A percentile compares a stretch with the other conserved stretches of the same genome.
Conservation (phyloP, 2,888 invertebrate species). For the Drosophila conformis region DNA sequence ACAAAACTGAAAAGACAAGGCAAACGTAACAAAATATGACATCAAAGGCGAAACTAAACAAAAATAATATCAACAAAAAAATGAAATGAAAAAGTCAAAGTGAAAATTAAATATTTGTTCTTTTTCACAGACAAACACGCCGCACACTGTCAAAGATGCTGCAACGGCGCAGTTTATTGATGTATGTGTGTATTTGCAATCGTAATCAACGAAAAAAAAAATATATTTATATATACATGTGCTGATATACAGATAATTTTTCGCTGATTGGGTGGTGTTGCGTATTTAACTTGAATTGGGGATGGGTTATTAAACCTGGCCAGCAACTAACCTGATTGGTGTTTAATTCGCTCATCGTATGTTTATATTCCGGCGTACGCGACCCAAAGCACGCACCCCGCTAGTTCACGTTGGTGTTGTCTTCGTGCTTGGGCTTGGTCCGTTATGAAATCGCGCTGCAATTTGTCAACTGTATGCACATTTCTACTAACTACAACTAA, state of each 20-base stretch:
- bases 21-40: conserved; percentile 63
- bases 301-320: conserved; percentile 20
- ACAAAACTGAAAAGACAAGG: conserved; percentile 73
- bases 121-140: conserved; percentile 11
- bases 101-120: conserved; percentile 29
- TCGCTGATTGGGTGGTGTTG: conserved; percentile 10
- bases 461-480: conserved; percentile 48
- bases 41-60: conserved; percentile 49
- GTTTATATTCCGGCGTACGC: conserved; percentile 62
- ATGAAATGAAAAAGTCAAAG: conserved; percentile 6
- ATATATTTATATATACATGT: conserved; percentile 2
- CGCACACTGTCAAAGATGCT: conserved; percentile 19
- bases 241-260: conserved; percentile 30
- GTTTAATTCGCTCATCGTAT: conserved; percentile 73
- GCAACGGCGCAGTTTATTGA: conserved; percentile 61
- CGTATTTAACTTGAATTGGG: conserved; percentile 17
- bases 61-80: conserved; percentile 23
- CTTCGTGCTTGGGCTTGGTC: conserved; percentile 20
- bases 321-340: conserved; percentile 76
- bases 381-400: conserved; percentile 48
- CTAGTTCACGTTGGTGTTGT: conserved; percentile 31
- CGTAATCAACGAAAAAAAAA: conserved; percentile 52
- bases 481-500: conserved; percentile 27
- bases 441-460: conserved; percentile 40
- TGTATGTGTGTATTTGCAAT: conserved; percentile 46